Percentiles rank a stretch among this genome's conserved stretches.
These are phyloP conservation scores for Centrocercus urophasianus DNA, from an alignment of 2,113 vertebrate species.

Conservation along the genomic window DNA sequence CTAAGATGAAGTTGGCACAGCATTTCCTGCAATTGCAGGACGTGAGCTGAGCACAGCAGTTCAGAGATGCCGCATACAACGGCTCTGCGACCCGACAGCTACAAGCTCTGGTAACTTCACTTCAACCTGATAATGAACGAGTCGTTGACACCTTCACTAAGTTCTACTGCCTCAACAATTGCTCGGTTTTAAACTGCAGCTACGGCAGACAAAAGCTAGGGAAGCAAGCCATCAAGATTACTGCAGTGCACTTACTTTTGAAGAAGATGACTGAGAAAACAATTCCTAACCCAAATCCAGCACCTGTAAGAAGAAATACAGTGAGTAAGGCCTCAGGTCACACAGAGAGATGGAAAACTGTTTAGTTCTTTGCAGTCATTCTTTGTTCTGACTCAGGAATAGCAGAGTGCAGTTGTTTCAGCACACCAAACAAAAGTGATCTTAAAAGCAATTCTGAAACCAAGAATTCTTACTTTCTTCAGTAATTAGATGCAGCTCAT, in stretches of 20 bases:
- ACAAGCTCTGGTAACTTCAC: not conserved
- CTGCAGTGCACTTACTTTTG: slow-evolving; percentile 86
- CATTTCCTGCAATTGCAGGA: not conserved
- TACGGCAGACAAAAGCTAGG: not conserved
- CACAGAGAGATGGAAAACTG: not conserved
- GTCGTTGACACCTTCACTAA: not conserved
- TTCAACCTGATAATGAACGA: not conserved
- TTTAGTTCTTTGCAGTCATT: not conserved
- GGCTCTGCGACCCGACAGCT: not conserved
- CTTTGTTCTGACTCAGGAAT: not conserved
- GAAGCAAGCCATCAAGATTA: not conserved
- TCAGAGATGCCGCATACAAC: not conserved
- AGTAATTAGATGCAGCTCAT: not conserved
- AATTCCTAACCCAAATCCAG: slow-evolving; percentile 88
- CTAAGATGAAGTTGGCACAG: not conserved
- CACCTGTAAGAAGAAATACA: slow-evolving; percentile 77
- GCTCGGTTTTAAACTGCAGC: not conserved
- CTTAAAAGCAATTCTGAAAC: not conserved
- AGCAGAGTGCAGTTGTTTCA: not conserved
- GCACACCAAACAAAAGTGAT: not conserved
- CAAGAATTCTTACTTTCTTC: not conserved
- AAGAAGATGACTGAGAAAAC: slow-evolving; percentile 90
- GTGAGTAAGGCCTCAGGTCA: not conserved
- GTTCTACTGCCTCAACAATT: not conserved
- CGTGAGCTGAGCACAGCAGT: slow-evolving; percentile 13